phyloP scores from a whole-genome alignment of 2,113 vertebrate genomes.

The Hippopotamus amphibius region DNA sequence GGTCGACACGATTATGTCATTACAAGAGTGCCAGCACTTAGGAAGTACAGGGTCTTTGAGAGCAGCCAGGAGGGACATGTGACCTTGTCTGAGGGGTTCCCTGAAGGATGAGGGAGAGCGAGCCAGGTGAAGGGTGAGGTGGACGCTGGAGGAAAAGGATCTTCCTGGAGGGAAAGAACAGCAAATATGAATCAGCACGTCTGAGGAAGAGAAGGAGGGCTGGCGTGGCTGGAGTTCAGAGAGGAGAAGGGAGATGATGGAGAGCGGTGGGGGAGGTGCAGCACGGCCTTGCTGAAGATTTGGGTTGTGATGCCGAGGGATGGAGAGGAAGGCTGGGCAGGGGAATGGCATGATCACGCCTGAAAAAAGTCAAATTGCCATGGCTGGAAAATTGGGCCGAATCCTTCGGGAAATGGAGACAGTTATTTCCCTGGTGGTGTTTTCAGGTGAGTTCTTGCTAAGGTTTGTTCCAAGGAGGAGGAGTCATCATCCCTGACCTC shows the following conservation, averaged over 20 bases:
- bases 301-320: not conserved
- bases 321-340: not conserved
- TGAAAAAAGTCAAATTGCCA: not conserved
- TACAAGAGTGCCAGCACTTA: not conserved
- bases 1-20: accelerated
- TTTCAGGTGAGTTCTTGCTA: not conserved
- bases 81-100: not conserved
- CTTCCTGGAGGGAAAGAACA: not conserved
- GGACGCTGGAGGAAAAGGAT: not conserved
- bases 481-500: not conserved
- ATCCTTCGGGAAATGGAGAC: not conserved
- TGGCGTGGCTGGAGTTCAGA: not conserved
- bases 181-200: not conserved
- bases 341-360: not conserved
- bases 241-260: not conserved
- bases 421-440: not conserved
- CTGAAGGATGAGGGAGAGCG: not conserved
- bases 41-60: not conserved
- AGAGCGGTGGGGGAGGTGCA: not conserved
- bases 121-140: not conserved
- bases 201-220: not conserved
- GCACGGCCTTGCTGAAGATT: not conserved
- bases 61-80: not conserved
- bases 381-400: not conserved
- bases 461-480: not conserved